Base-by-base conservation (phyloP, 2,113 vertebrate genomes). In the Tragelaphus buxtoni region DNA sequence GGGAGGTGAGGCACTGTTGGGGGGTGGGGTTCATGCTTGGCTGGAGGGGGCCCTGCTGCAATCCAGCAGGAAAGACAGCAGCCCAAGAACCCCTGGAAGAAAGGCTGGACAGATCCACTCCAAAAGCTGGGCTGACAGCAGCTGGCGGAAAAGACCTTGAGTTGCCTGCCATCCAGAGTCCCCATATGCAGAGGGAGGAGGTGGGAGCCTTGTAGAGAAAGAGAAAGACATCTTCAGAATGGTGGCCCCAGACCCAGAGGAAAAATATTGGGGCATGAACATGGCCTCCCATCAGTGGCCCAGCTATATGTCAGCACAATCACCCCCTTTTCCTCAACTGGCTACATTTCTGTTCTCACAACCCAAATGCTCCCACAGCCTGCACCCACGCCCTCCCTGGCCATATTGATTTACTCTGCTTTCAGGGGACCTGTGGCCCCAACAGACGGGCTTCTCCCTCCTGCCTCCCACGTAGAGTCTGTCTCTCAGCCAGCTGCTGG, bases 361-460 rank as follows among this genome's bases (percentile, higher is more conserved):
- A 32, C 47, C 49, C 32, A 30, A 63, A 7, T 0, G 14, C 35
- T 80, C 42, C 18, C 35, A 69, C 88, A 32, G 90, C 20, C 1
- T 0, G 18, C 35, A 22, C 49, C 69, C 77, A 60, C 28, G 14
- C 56, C 18, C 1, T 30, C 55, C 51, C 63, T 22, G 39, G 49
- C 83, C 77, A 8, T 60, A 76, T 26, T 63, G 72, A 79, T 79
- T 90, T 79, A 87, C 63, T 95, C 91, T 56, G 85, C 76, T 6
- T 79, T 84, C 91, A 22, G 32, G 81, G 58, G 65, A 94, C 84
- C 93, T 51, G 9, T 95, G 96, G 65, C 65, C 91, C 94, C 56
- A 18, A 11, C 93, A 90, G 93, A 72, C 0, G 0, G 81, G 61
- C 30, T 85, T 63, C 45, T 69, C 18, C 89, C 89, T 90, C 86